Base-by-base conservation (phyloP, 2,113 vertebrate genomes). In the Potamarius usumacintae region DNA sequence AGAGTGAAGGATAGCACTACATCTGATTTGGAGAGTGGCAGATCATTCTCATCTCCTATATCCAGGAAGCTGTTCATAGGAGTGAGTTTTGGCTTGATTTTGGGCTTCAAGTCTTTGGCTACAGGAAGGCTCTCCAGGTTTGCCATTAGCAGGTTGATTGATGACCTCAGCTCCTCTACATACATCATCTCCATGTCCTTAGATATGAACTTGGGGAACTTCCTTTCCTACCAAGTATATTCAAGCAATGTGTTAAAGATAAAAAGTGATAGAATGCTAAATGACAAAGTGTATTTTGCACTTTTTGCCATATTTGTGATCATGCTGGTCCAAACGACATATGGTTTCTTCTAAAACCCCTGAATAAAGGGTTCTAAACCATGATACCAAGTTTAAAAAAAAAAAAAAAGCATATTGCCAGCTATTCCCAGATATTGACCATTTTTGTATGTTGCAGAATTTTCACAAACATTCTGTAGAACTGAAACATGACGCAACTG, bases 121-220 rank as follows among this genome's bases (percentile, higher is more conserved):
- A 99, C 98, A 0, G 98, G 98, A 85, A 98, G 97, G 92, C 98
- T 99, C 94, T 99, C 98, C 94, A 99, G 93, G 93, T 99, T 99
- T 55, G 97, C 97, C 98, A 99, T 99, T 34, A 99, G 94, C 87
- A 99, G 94, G 94, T 97, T 99, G 90, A 99, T 96, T 0, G 98
- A 97, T 5, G 98, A 97, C 5, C 97, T 93, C 88, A 99, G 84
- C 93, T 99, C 98, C 94, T 99, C 98, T 86, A 98, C 95, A 50
- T 96, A 99, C 93, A 98, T 95, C 30, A 18, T 93, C 91, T 98
- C 98, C 98, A 99, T 99, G 92, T 99, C 97, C 81, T 95, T 95
- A 7, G 97, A 93, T 87, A 96, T 60, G 18, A 99, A 97, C 93
- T 92, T 94, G 0, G 97, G 97, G 84, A 95, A 95, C 92, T 95